Percentiles rank a stretch among this genome's conserved stretches.
Evolutionary conservation across 2,797 vertebrate genomes (phyloP).

Genomic region (Danionella dracula): DNA sequence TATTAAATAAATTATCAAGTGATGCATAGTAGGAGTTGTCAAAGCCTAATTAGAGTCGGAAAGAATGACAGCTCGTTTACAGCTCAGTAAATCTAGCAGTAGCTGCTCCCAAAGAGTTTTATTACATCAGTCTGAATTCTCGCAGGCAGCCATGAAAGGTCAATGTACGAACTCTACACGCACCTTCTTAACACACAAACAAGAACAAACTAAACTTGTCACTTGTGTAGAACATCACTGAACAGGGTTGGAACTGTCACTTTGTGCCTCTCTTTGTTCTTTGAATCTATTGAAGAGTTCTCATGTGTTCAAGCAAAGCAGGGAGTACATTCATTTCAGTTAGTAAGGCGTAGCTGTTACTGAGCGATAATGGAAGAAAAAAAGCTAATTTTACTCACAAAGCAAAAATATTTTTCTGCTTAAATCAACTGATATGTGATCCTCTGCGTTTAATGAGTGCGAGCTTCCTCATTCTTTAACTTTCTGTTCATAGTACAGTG

Average conservation of each 20-base stretch:
- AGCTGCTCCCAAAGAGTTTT: neutral
- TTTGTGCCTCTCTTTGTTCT: neutral
- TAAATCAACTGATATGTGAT: neutral
- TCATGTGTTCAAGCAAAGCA: neutral
- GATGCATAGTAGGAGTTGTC: neutral
- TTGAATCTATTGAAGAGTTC: neutral
- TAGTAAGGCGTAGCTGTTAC: neutral
- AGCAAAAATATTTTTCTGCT: neutral
- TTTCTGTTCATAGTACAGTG: neutral
- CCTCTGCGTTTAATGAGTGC: neutral
- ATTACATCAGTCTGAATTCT: constrained; percentile 24
- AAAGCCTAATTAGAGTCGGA: neutral
- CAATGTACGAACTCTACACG: neutral
- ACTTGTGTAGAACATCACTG: neutral
- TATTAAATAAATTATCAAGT: neutral
- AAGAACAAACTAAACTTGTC: neutral
- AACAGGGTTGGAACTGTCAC: neutral
- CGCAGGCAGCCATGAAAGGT: constrained; percentile 2
- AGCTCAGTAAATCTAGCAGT: neutral
- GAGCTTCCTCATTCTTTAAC: neutral
- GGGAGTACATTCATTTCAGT: neutral
- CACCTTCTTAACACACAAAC: neutral
- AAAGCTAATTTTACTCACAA: neutral
- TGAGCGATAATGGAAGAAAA: neutral
- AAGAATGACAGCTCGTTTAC: neutral